Evolutionary conservation across 2,888 invertebrate genomes (phyloP).

Genomic region (Trichopoda pennipes): DNA sequence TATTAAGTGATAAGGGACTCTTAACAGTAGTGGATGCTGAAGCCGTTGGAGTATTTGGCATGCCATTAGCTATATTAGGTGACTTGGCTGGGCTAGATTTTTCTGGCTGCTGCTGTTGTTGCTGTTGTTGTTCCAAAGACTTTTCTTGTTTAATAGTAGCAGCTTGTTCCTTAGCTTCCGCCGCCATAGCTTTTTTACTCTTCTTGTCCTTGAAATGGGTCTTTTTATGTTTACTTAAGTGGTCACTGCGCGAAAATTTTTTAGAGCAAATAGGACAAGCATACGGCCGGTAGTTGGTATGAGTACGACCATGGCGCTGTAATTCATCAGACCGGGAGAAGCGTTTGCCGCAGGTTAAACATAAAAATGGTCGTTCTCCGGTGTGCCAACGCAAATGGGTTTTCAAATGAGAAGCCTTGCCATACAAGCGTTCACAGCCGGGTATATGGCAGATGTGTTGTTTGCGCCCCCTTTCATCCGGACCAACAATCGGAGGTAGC

Average conservation of each 20-base stretch:
- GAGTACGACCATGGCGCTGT: slow-evolving; percentile 92
- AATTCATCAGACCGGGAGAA: slow-evolving; percentile 96
- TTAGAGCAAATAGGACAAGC: slow-evolving; percentile 93
- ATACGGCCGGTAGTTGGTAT: slow-evolving; percentile 94
- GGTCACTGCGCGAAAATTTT: slow-evolving; percentile 95
- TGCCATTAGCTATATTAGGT: slow-evolving; percentile 49
- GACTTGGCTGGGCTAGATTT: slow-evolving; percentile 54
- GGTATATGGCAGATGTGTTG: slow-evolving; percentile 93
- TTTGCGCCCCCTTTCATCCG: slow-evolving; percentile 88
- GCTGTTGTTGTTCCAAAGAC: slow-evolving; percentile 30
- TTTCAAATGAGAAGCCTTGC: slow-evolving; percentile 96
- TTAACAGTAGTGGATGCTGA: slow-evolving; percentile 58
- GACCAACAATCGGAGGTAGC: slow-evolving; percentile 87
- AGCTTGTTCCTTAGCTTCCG: slow-evolving; percentile 75
- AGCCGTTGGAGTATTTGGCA: slow-evolving; percentile 48
- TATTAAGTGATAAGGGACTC: slow-evolving; percentile 30
- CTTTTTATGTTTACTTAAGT: slow-evolving; percentile 95
- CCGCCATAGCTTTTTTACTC: slow-evolving; percentile 76
- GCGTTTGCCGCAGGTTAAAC: slow-evolving; percentile 92
- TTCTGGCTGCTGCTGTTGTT: slow-evolving; percentile 60
- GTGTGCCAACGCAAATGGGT: slow-evolving; percentile 96
- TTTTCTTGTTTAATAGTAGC: slow-evolving; percentile 72
- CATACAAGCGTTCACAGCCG: slow-evolving; percentile 93
- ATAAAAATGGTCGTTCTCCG: slow-evolving; percentile 94
- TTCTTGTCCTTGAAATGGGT: slow-evolving; percentile 85